Base-by-base conservation (phyloP, 35 echinoderm and acorn worm species). In the Apostichopus parvimensis region DNA sequence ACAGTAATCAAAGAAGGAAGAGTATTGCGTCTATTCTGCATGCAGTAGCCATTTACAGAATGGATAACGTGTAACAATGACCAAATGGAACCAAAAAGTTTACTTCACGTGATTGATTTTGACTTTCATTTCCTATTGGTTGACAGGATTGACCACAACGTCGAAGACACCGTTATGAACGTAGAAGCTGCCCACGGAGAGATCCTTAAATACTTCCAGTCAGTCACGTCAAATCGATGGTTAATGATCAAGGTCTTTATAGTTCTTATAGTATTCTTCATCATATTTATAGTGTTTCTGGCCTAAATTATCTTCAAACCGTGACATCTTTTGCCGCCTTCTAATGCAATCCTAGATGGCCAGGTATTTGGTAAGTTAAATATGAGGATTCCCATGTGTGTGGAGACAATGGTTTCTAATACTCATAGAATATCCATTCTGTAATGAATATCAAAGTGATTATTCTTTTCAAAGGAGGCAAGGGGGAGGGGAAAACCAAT, bases 181-280 rank as follows among this genome's bases (percentile, higher is more conserved):
- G 97, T 99, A 6, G 97, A 99, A 80, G 95, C 95, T 57, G 97
- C 97, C 65, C 97, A 99, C 25, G 92, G 97, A 28, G 97, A 99
- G 85, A 94, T 99, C 56, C 93, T 99, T 12, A 99, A 99, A 87
- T 99, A 99, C 89, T 99, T 99, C 95, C 97, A 99, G 78, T 99
- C 97, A 70, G 97, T 99, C 0, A 99, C 97, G 14, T 99, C 97
- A 21, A 99, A 99, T 78, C 94, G 97, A 59, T 99, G 97, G 97
- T 93, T 99, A 55, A 99, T 99, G 97, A 93, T 99, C 73, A 99
- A 99, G 77, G 93, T 99, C 20, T 99, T 99, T 93, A 86, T 96
- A 54, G 97, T 99, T 18, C 93, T 99, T n/a, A 99, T 99, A 12
- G 97, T 99, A 77, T 99, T 99, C 93, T 99, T 99, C 64, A 89